Conservation (phyloP, 2,888 invertebrate species). For the Nomada ferruginata region DNA sequence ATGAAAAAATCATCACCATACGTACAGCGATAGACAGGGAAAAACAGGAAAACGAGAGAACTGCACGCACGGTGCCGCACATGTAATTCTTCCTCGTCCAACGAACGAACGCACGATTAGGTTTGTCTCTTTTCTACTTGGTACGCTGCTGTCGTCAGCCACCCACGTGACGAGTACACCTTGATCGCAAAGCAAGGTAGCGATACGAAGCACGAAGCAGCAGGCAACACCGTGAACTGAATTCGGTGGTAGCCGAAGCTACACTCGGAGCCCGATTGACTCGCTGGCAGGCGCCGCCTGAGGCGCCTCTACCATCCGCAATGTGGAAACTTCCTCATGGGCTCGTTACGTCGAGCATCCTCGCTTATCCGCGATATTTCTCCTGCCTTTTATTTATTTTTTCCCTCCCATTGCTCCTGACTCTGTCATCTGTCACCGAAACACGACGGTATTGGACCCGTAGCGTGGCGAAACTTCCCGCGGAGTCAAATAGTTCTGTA, state of each 20-base stretch:
- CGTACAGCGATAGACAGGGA: background rate
- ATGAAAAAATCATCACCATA: background rate
- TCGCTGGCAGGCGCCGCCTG: slow-evolving; percentile 67
- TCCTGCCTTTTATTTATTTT: background rate
- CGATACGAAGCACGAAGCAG: slow-evolving; percentile 72
- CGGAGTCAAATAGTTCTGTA: too few relatives aligned
- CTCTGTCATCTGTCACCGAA: background rate
- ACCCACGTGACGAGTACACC: slow-evolving; percentile 58
- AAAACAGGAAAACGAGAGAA: slow-evolving; percentile 10
- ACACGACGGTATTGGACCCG: background rate
- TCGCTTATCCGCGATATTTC: slow-evolving; percentile 52
- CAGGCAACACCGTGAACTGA: slow-evolving; percentile 78
- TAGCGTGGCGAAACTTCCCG: background rate
- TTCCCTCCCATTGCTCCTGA: background rate
- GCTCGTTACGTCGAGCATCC: slow-evolving; percentile 38
- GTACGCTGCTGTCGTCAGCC: slow-evolving; percentile 5
- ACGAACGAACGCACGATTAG: background rate
- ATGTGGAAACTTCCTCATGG: slow-evolving; percentile 63
- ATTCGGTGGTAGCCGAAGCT: slow-evolving; percentile 73
- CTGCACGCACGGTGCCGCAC: slow-evolving; percentile 13
- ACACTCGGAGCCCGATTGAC: slow-evolving; percentile 73
- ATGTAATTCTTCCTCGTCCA: background rate
- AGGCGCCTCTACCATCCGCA: slow-evolving; percentile 68
- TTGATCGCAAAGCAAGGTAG: slow-evolving; percentile 51
- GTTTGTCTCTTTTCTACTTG: background rate